Conservation (phyloP, 1,140 invertebrate species). For the Cydia splendana region DNA sequence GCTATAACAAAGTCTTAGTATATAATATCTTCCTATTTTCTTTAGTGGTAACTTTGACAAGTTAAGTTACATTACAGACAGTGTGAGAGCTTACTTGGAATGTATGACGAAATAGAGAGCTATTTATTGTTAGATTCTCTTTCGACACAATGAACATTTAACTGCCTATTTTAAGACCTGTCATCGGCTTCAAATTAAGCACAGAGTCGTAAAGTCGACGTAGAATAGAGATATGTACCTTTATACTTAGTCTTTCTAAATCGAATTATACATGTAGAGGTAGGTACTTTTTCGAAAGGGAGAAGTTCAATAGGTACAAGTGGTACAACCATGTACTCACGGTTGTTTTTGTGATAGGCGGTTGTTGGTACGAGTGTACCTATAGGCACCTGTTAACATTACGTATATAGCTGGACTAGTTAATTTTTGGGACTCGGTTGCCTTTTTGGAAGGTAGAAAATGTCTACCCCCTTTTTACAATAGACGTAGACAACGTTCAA, state of each 20-base stretch:
- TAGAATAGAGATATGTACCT: neutral
- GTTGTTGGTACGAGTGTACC: neutral
- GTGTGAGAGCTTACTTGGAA: neutral
- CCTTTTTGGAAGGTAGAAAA: no score
- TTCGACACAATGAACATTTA: constrained; percentile 29
- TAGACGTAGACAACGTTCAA: no score
- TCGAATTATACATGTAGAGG: neutral
- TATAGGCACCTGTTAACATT: no score
- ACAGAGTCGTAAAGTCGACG: constrained; percentile 13
- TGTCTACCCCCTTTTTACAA: no score
- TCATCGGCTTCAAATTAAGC: neutral
- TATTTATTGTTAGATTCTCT: neutral
- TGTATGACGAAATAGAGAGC: constrained; percentile 20
- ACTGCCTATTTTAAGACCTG: neutral
- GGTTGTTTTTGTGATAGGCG: neutral
- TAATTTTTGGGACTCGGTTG: no score
- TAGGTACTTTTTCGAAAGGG: neutral
- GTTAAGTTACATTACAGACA: neutral
- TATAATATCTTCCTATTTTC: no score
- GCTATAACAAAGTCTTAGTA: no score
- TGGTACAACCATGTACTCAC: neutral
- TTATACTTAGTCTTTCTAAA: neutral
- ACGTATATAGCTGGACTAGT: no score
- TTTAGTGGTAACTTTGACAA: neutral
- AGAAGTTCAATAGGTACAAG: neutral